Evolutionary conservation across 2,888 invertebrate genomes (phyloP), one percentile per base, ranked within the genome.

Genomic region (Parapristionchus giblindavisi): DNA sequence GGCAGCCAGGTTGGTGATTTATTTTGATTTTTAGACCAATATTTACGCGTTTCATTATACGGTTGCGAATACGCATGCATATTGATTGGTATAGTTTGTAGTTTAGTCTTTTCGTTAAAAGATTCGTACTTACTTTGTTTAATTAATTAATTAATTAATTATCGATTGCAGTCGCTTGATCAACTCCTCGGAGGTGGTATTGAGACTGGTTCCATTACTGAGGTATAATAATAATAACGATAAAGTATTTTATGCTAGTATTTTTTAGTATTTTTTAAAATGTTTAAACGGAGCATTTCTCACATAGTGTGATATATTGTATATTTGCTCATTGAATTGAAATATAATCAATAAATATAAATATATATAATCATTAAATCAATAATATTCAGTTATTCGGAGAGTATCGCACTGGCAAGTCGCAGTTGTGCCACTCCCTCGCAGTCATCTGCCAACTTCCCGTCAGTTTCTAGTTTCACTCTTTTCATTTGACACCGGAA

Each of bases 381-480:
- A n/a, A 11, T 14, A 48, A 48, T 48, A 14, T 56, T 11, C 77
- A 86, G 90, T 92, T 99, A 85, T 98, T 99, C 90, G 98, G 98
- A 17, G 98, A 99, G 89, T 99, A 98, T 88, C 91, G 98, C 79
- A 96, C 96, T 0, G 98, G 98, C 36, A 99, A 99, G 89, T 95
- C 97, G 3, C 98, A 99, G 88, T 86, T 99, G 3, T 98, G 97
- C 87, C 98, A 98, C 88, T 96, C 95, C 0, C 89, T 99, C 75
- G 97, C 98, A 73, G 98, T 99, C 0, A 96, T 97, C 73, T 98
- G 98, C 88, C 98, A 98, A 91, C 89, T 99, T 75, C 98, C 99
- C 0, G 93, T 98, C 29, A 43, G 38, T 2, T 77, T 36, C 11
- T 24, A 21, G 38, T 66, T 43, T 61, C 21, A 14, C 48, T 48